Base-by-base conservation (phyloP, 2,797 vertebrate species). In the Mormyrops attenuatus region DNA sequence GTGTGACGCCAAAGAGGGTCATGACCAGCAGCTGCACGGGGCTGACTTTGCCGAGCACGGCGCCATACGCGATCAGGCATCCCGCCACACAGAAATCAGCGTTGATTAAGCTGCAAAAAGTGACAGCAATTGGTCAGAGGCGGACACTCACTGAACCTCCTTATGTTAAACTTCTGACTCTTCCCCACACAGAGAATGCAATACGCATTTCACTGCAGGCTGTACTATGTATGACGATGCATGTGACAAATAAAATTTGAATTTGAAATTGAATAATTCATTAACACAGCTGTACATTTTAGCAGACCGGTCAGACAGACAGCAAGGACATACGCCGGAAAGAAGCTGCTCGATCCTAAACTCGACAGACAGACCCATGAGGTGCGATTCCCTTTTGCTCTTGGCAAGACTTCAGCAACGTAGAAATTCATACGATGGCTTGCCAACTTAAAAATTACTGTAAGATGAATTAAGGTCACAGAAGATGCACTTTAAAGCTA, bases 61-160 rank as follows among this genome's bases (percentile, higher is more conserved):
- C 99, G 22, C 99, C 99, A 0, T 97, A 99, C 60, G 99, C 97
- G 22, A 99, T 98, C 60, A 98, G 95, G 89, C 98, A 98, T 1
- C 97, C 96, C 0, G 96, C 99, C 94, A 98, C 98, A 1, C 98
- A 99, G 96, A 99, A 99, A 93, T 99, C 99, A 7, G 99, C 99
- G 87, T 98, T 98, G 93, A 99, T 99, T 91, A 99, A 92, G 93
- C 99, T 99, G 91, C 13, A 87, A 92, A 73, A 82, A 93, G 60
- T 92, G 17, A 60, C 20, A 30, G 15, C 69, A 69, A 88, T 85
- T 66, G 38, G 15, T 52, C 7, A 90, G 26, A 80, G 73, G 5
- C 38, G 6, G 6, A 44, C 38, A 44, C 17, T 80, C 73, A 44
- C 73, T 20, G 69, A 20, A 80, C 38, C 73, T 20, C 69, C 5